Evolutionary conservation across 2,888 invertebrate species (phyloP).

Genomic region (Argyresthia goedartella): DNA sequence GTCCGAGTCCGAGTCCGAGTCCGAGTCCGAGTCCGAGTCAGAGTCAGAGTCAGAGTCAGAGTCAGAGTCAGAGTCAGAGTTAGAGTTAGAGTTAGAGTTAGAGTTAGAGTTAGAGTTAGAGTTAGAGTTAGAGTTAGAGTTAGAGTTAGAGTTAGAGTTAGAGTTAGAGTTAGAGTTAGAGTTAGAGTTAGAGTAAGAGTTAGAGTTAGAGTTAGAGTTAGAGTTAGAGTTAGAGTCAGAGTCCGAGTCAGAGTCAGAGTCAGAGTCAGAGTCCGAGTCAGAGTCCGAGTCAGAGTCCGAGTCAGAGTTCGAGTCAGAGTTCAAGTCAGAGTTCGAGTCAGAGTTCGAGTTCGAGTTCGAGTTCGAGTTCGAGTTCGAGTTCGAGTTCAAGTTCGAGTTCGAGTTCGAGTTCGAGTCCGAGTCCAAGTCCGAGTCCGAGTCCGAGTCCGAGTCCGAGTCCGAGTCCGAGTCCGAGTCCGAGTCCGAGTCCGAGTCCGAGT

Average conservation of each 20-base stretch:
- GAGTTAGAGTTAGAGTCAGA: neutral
- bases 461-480: neutral
- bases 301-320: neutral
- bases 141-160: neutral
- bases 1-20: neutral
- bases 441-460: neutral
- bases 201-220: neutral
- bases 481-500: neutral
- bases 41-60: neutral
- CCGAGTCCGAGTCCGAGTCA: neutral
- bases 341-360: neutral
- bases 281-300: neutral
- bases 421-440: neutral
- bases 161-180: neutral
- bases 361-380: neutral
- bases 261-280: neutral
- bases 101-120: too few species aligned
- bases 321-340: neutral
- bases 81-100: too few species aligned
- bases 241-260: neutral
- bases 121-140: neutral
- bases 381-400: neutral
- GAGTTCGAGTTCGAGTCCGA: neutral
- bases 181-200: neutral
- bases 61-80: neutral